Base-by-base conservation (phyloP, 2,113 vertebrate species). In the Athene noctua region DNA sequence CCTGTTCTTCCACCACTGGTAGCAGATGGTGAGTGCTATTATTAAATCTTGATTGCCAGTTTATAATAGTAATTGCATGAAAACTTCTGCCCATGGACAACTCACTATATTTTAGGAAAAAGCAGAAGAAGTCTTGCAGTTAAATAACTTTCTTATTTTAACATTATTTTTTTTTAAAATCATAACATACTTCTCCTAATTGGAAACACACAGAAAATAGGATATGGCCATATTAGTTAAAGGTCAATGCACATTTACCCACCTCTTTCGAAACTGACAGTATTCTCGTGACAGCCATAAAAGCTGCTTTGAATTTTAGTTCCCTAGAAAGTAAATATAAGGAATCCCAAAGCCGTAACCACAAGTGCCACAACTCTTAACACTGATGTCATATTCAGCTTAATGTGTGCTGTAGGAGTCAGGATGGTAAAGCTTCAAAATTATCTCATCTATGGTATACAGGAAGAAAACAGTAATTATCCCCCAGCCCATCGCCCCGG, bases 281-380 rank as follows among this genome's bases (percentile, higher is more conserved):
- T 86, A 82, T 92, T 95, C 92, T 96, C 63, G 47, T 92, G 95
- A 97, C 91, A 92, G 94, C 91, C 84, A 83, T 97, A 92, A 96
- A 97, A 97, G 67, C 87, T 96, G 96, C 89, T 96, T 95, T 96
- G 85, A 97, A 97, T 97, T 96, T 97, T 97, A 96, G 97, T 97
- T 97, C 97, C 96, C 96, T 97, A 96, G 96, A 97, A 97, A 97
- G 96, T 97, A 96, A 97, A 94, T 90, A 95, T 86, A 95, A 96
- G 84, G 94, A 97, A 96, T 97, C 95, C 96, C 93, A 91, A 94
- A 67, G 74, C 89, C 0, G 0, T 88, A 95, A 97, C 97, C 96
- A 94, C 97, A 96, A 96, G 81, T 92, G 94, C 97, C 96, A 88
- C 97, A 96, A 88, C 26, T 86, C 71, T 82, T 93, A 82, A 80